Evolutionary conservation across 1,140 invertebrate species (phyloP).

Genomic region (Drosophila persimilis): DNA sequence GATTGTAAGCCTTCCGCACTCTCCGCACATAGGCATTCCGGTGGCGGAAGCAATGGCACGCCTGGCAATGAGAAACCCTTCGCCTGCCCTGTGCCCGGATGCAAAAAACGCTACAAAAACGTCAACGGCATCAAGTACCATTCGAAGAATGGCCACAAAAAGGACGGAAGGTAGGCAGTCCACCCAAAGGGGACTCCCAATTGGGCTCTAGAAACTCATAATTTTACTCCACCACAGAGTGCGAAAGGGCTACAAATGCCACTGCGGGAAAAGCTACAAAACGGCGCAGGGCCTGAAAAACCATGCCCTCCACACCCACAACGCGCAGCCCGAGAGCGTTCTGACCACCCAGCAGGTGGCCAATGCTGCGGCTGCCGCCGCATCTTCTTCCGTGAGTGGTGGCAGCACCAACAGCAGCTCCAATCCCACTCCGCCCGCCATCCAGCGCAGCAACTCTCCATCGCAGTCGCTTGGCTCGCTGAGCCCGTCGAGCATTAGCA

Average conservation of each 20-base stretch:
- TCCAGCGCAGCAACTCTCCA: conserved; percentile 77
- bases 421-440: conserved; percentile 34
- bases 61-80: conserved; percentile 89
- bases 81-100: conserved; percentile 92
- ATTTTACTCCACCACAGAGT: conserved; percentile 84
- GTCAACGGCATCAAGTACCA: conserved; percentile 95
- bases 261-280: conserved; percentile 93
- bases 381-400: conserved; percentile 21
- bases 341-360: conserved; percentile 66
- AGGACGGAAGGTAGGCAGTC: conserved; percentile 88
- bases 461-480: conserved; percentile 81
- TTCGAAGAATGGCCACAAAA: conserved; percentile 92
- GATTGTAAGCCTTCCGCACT: neutral
- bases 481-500: conserved; percentile 80
- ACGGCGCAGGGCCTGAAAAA: conserved; percentile 89
- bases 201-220: neutral
- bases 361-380: conserved; percentile 36
- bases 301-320: conserved; percentile 87
- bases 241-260: conserved; percentile 90
- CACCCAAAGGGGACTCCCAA: neutral
- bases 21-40: conserved; percentile 71
- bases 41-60: conserved; percentile 78
- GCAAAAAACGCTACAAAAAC: conserved; percentile 93
- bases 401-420: conserved; percentile 23
- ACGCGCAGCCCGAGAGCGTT: conserved; percentile 76